Base-by-base conservation (phyloP, 2,797 vertebrate species). In the Coregonus ussuriensis region DNA sequence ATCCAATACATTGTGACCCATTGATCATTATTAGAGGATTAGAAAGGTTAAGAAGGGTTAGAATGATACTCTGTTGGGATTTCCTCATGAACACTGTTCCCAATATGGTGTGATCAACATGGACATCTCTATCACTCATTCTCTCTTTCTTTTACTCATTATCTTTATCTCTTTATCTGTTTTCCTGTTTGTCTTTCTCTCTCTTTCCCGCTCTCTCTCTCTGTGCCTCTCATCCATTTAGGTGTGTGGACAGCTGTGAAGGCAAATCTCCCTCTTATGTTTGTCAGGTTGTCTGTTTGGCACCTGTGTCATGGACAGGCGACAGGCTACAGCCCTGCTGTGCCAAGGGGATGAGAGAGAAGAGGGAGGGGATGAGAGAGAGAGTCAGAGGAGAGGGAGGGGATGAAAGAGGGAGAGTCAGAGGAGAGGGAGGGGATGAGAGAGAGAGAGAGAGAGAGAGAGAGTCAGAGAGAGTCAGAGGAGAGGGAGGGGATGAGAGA, bases 1-100 rank as follows among this genome's bases (percentile, higher is more conserved):
- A 65, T 84, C 77, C 71, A 71, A 82, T 41, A 75, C 51, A 75
- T 41, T 41, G 37, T 15, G 3, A 72, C 77, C n/a, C 25, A 71
- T 66, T 79, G 71, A 77, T 67, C 71, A 76, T 81, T 66, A 77
- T 77, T 72, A 35, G 16, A 21, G 33, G 68, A 68, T 80, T 74
- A 70, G 16, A 31, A 79, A 11, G 41, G 41, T 47, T 47, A 11
- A 72, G 16, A 31, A 79, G 9, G 41, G 41, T 47, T 47, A 47
- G 71, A 41, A 74, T 29, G 80, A 69, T 59, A 74, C 66, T n/a
- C 4, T 62, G 33, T 56, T 47, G 41, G 41, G 47, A 72, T 80
- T 75, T 77, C 82, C 21, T 16, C 14, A 9, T 37, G 16, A 74
- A 83, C 4, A 41, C 75, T 16, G n/a, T 4, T 5, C 25, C 25